These are phyloP conservation scores for Heliconius ethilla DNA, from an alignment of 2,888 invertebrate species.

Conservation along the genomic window DNA sequence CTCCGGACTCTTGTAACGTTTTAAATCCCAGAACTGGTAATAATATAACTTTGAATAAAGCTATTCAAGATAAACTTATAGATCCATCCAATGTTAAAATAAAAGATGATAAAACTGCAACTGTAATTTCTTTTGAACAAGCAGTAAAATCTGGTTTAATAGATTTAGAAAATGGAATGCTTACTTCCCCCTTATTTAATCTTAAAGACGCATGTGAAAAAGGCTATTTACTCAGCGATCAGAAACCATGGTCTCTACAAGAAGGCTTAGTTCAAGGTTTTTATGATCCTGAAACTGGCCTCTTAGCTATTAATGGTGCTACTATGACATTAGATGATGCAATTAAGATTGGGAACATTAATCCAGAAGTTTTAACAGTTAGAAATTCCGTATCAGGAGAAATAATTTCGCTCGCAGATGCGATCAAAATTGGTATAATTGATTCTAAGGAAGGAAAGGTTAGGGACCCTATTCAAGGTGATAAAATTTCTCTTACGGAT, in stretches of 20 bases:
- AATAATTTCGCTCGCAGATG: conserved; percentile 90
- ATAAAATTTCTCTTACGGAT: conserved; percentile 89
- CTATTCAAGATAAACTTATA: conserved; percentile 86
- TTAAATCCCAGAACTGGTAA: conserved; percentile 89
- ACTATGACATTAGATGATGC: conserved; percentile 88
- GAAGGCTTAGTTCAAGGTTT: conserved; percentile 91
- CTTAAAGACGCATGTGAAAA: conserved; percentile 90
- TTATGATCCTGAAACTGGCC: conserved; percentile 88
- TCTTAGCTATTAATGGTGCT: conserved; percentile 86
- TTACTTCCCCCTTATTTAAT: conserved; percentile 86
- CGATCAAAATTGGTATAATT: conserved; percentile 88
- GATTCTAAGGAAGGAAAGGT: conserved; percentile 91
- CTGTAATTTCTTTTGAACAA: conserved; percentile 85
- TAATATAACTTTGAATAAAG: conserved; percentile 87
- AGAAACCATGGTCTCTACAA: conserved; percentile 90
- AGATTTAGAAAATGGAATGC: conserved; percentile 86
- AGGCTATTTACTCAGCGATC: conserved; percentile 89
- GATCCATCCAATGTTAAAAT: conserved; percentile 87
- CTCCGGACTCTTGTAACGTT: conserved; percentile 87
- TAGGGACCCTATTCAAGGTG: conserved; percentile 87
- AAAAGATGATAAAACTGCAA: conserved; percentile 86
- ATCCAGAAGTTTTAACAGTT: conserved; percentile 88
- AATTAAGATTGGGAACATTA: conserved; percentile 88
- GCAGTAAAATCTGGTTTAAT: conserved; percentile 87
- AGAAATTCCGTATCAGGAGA: conserved; percentile 90